These are phyloP conservation scores for Epinephelus lanceolatus DNA, from an alignment of 2,113 vertebrate genomes.

Conservation along the genomic window DNA sequence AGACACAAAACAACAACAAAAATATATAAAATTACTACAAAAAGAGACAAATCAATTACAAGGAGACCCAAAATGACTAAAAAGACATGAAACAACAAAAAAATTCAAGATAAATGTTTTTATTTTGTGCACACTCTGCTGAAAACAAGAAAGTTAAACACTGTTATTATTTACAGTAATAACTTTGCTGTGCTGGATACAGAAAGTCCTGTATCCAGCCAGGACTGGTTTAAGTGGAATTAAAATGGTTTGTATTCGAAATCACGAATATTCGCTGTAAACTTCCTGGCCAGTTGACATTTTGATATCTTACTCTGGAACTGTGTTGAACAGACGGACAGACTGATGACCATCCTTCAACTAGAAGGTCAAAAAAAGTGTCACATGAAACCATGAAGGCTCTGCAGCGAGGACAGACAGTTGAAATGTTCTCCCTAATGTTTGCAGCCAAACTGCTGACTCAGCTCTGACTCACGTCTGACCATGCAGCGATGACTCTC, in stretches of 20 bases:
- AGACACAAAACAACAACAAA: no score
- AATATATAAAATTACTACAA: no score
- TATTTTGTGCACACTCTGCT: no score
- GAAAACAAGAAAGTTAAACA: no score
- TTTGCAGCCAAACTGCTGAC: slow-evolving; percentile 32
- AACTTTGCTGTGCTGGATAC: no score
- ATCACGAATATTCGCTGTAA: neutral
- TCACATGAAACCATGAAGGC: neutral
- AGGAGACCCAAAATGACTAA: neutral
- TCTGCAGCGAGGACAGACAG: neutral
- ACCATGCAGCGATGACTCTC: neutral
- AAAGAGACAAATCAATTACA: no score
- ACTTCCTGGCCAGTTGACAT: neutral
- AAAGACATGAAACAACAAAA: no score
- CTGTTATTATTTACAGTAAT: no score
- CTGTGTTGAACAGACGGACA: neutral
- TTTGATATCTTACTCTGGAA: neutral
- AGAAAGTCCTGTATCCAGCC: no score
- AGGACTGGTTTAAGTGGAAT: no score
- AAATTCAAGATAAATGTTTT: no score
- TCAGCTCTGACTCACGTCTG: slow-evolving; percentile 27
- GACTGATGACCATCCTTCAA: neutral
- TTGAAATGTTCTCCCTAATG: neutral
- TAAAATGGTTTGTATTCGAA: no score
- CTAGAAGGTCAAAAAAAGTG: neutral